phyloP scores from a whole-genome alignment of 2,888 invertebrate species.

The Clostera curtula region DNA sequence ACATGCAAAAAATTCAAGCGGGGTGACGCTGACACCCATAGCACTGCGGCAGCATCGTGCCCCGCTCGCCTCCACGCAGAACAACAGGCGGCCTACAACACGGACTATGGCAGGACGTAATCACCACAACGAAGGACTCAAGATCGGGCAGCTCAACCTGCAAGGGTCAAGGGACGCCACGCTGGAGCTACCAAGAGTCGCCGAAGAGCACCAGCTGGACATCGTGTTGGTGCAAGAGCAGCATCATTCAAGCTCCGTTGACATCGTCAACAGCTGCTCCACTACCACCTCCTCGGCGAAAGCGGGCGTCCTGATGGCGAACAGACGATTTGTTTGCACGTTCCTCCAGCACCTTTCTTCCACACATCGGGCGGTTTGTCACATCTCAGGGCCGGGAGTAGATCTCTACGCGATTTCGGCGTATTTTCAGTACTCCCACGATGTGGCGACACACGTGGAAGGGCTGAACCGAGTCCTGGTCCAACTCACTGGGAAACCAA shows the following conservation, averaged over 20 bases:
- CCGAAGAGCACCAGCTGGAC: conserved; percentile 11
- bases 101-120: conserved; percentile 7
- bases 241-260: too few species aligned
- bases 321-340: conserved; percentile 5
- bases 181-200: conserved; percentile 10
- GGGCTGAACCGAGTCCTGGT: conserved; percentile 1
- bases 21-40: conserved; percentile 6
- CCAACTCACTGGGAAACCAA: neutral
- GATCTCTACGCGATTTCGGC: neutral
- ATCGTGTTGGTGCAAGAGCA: conserved; percentile 22
- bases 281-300: conserved; percentile 6
- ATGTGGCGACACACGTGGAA: neutral
- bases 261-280: too few species aligned
- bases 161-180: conserved; percentile 13
- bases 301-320: conserved; percentile 8
- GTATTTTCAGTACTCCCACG: neutral
- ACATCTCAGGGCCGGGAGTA: neutral
- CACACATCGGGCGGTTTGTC: conserved; percentile 10
- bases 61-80: conserved; percentile 13
- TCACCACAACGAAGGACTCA: accelerated
- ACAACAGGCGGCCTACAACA: conserved; percentile 2
- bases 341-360: conserved; percentile 12
- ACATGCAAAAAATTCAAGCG: conserved; percentile 15
- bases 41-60: conserved; percentile 11
- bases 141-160: conserved; percentile 17